Base-by-base conservation (phyloP, 2,113 vertebrate species). In the Xiphias gladius region DNA sequence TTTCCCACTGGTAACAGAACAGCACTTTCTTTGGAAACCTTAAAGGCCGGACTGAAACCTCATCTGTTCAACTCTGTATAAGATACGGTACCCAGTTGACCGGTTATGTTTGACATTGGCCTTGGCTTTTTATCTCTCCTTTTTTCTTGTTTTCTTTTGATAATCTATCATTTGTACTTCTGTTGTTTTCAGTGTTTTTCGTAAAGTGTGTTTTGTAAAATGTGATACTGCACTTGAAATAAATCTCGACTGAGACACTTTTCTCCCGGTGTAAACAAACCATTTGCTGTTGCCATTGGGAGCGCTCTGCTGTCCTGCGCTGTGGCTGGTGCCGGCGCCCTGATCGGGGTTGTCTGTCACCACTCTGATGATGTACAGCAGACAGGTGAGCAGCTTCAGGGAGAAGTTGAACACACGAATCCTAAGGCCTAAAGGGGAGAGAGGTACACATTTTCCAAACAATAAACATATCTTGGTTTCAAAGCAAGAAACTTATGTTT, bases 401-500 rank as follows among this genome's bases (percentile, higher is more conserved):
- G 96, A 99, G 93, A 99, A 98, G 95, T 97, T 99, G 92, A 99
- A 98, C 66, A 99, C 95, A 22, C 98, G 97, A 71, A 99, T 99
- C 93, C 98, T 93, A 69, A 99, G 95, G 86, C 98, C 98, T 99
- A 87, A 0, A 55, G 83, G 54, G 4, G 0, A 73, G 16, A 64
- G 17, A 69, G 17, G 10, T 55, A 57, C 4, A 8, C 19, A 61
- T 54, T 69, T 69, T 22, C 1, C 10, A 64, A 57, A 19, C 35
- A 66, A 37, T 35, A 35, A 3, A 35, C 6, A 35, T 35, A 35
- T 30, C 0, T 22, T 6, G 5, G 43, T 65, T 52, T 22, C 13
- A 64, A 6, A 28, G 20, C n/a, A 32, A 24, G 9, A 59, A 43
- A 20, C 12, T 0, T 54, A 1, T 63, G 8, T 46, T 54, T 62